Conservation (phyloP, 2,797 vertebrate species). For the Anguilla megastoma region DNA sequence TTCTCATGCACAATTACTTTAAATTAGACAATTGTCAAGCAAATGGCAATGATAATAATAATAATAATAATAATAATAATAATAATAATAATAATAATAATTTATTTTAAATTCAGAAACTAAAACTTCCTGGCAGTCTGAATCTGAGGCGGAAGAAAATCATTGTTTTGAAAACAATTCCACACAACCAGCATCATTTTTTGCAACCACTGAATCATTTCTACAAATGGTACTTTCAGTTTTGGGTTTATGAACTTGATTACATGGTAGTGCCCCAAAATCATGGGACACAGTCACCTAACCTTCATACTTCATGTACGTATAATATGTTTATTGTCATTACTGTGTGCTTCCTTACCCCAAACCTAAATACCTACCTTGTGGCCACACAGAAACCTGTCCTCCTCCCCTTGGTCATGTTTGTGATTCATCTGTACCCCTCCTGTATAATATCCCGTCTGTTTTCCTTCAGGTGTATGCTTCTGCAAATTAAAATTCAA, state of each 20-base stretch:
- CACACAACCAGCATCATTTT: not conserved
- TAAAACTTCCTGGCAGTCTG: too few relatives aligned
- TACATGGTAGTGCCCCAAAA: not conserved
- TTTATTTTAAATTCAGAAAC: too few relatives aligned
- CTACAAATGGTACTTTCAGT: not conserved
- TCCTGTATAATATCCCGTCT: conserved; percentile 53
- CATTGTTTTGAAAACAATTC: not conserved
- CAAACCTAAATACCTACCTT: too few relatives aligned
- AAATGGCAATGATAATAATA: too few relatives aligned
- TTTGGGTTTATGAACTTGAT: not conserved
- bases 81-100: too few relatives aligned
- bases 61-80: too few relatives aligned
- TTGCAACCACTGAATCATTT: not conserved
- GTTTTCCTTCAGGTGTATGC: conserved; percentile 74
- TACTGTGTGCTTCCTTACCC: not conserved
- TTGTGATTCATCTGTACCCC: conserved; percentile 45
- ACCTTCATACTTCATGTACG: not conserved
- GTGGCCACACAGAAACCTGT: conserved; percentile 12
- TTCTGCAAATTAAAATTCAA: conserved; percentile 94
- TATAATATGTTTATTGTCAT: not conserved
- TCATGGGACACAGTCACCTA: not conserved
- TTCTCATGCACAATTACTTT: too few relatives aligned
- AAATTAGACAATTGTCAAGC: too few relatives aligned
- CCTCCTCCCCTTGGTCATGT: conserved; percentile 29
- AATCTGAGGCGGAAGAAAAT: too few relatives aligned